These are phyloP conservation scores for Clarias macrocephalus DNA, from an alignment of 2,113 vertebrate genomes.

Conservation along the genomic window DNA sequence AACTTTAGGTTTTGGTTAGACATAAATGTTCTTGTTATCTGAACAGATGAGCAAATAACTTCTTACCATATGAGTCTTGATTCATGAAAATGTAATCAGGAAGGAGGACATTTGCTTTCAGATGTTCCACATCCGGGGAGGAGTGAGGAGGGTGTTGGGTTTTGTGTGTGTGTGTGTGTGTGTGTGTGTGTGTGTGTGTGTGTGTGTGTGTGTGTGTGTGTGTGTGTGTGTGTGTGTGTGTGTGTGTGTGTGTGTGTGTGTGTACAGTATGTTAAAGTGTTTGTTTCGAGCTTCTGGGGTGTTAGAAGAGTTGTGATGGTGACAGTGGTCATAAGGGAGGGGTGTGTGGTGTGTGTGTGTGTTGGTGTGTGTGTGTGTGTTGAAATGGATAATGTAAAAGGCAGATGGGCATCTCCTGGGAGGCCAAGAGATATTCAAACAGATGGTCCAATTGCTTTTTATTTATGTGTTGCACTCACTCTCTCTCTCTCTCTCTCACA, in stretches of 20 bases:
- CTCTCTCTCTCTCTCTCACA: slow-evolving; percentile 58
- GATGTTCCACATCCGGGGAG: slow-evolving; percentile 45
- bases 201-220: background rate
- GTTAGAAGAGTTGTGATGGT: slow-evolving; percentile 78
- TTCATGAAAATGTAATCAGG: slow-evolving; percentile 30
- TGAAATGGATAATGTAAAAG: slow-evolving; percentile 97
- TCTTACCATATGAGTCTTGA: background rate
- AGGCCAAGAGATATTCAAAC: slow-evolving; percentile 90
- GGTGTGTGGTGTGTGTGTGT: slow-evolving; percentile 36
- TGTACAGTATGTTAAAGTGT: slow-evolving; percentile 32
- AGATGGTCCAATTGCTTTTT: slow-evolving; percentile 97
- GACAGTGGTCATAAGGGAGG: slow-evolving; percentile 71
- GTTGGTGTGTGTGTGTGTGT: slow-evolving; percentile 69
- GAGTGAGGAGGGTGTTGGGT: slow-evolving; percentile 26
- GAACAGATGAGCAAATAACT: background rate
- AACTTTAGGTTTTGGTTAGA: background rate
- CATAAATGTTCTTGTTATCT: background rate
- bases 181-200: slow-evolving; percentile 6
- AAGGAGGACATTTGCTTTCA: slow-evolving; percentile 55
- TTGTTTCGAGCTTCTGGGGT: slow-evolving; percentile 58
- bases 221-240: slow-evolving; percentile 22
- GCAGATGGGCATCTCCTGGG: slow-evolving; percentile 97
- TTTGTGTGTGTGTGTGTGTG: slow-evolving; percentile 14
- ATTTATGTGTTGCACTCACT: slow-evolving; percentile 92
- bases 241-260: slow-evolving; percentile 36